phyloP scores from a whole-genome alignment of 2,888 invertebrate species.

The Axea sp. region DNA sequence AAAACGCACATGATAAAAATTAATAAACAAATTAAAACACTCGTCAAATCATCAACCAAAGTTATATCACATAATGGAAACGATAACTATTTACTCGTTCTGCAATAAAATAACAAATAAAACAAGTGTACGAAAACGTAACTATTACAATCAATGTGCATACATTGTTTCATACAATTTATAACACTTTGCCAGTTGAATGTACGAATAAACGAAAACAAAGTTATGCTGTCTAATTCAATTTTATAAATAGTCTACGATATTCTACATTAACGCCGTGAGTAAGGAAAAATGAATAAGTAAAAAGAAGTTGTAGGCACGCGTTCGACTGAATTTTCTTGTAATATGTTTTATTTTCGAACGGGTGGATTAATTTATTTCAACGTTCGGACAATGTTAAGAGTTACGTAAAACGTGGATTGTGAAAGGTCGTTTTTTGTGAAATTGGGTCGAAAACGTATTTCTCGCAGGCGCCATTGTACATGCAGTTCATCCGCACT shows the following conservation, averaged over 20 bases:
- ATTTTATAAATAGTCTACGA: conserved; percentile 38
- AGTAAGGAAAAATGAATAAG: conserved; percentile 3
- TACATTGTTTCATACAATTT: too few relatives aligned
- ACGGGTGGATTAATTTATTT: conserved; percentile 4
- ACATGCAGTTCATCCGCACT: background rate
- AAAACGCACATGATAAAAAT: too few relatives aligned
- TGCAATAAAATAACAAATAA: too few relatives aligned
- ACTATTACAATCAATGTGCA: too few relatives aligned
- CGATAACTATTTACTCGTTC: too few relatives aligned
- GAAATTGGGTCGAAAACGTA: conserved; percentile 10
- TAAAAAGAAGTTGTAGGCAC: conserved; percentile 1
- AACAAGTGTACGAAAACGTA: too few relatives aligned
- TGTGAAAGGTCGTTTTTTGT: conserved; percentile 27
- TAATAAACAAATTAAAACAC: too few relatives aligned
- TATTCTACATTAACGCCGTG: conserved; percentile 4
- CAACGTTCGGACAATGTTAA: background rate
- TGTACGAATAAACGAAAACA: conserved; percentile 33
- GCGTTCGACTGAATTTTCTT: background rate
- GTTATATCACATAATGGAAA: too few relatives aligned
- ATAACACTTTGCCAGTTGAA: conserved; percentile 13
- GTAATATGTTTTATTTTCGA: conserved; percentile 24
- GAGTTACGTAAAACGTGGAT: conserved; percentile 6
- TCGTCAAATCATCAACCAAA: too few relatives aligned
- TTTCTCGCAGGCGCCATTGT: background rate
- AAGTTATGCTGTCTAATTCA: conserved; percentile 10